These are phyloP conservation scores for Lepidostoma basale DNA, from an alignment of 1,140 invertebrate genomes.

Conservation along the genomic window DNA sequence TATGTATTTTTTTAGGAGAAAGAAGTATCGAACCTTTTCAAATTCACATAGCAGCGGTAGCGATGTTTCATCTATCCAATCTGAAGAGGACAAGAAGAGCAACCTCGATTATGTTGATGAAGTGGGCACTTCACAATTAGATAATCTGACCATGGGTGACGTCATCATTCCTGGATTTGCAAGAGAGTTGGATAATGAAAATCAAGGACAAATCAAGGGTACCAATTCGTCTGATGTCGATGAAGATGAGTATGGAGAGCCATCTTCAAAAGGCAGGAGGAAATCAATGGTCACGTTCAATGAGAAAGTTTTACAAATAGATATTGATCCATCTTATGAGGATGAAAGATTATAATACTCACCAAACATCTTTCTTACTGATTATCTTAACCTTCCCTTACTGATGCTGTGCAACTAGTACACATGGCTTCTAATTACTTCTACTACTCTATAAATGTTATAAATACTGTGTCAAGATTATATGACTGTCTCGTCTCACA, in stretches of 20 bases:
- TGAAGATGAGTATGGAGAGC: constrained; percentile 30
- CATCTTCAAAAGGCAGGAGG: constrained; percentile 14
- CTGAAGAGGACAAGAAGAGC: not conserved
- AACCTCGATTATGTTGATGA: not conserved
- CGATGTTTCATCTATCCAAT: not conserved
- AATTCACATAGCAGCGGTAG: not conserved
- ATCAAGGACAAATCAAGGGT: not conserved
- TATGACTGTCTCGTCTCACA: no score
- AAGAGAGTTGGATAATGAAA: not conserved
- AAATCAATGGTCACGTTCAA: constrained; percentile 48
- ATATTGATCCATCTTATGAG: constrained; percentile 44
- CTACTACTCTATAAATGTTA: no score
- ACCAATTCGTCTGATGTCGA: not conserved
- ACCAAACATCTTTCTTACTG: not conserved
- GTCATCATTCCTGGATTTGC: not conserved
- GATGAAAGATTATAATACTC: constrained; percentile 39
- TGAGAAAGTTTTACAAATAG: constrained; percentile 49
- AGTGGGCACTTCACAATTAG: not conserved
- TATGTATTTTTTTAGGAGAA: not conserved
- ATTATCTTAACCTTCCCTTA: no score
- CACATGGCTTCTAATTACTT: no score
- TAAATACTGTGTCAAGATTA: no score
- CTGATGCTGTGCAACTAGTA: no score
- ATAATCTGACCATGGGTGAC: not conserved
- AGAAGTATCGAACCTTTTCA: not conserved